Percentiles rank a stretch among this genome's conserved stretches.
These are phyloP conservation scores for Rhyzopertha dominica DNA, from an alignment of 1,140 invertebrate genomes.

Conservation along the genomic window DNA sequence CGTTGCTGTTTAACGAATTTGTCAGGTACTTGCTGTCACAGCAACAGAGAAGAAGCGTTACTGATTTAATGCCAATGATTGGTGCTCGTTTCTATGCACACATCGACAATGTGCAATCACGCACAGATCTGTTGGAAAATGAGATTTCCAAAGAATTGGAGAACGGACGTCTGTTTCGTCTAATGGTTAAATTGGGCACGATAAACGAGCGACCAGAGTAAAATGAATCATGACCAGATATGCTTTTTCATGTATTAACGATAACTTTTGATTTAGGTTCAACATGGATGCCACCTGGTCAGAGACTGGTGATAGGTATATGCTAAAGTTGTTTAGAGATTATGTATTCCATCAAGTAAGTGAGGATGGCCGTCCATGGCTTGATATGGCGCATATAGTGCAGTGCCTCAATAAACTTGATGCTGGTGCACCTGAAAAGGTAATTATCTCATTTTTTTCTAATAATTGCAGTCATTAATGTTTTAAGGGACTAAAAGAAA, in stretches of 20 bases:
- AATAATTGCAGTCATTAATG: neutral
- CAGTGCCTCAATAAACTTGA: conserved; percentile 92
- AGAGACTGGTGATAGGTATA: conserved; percentile 88
- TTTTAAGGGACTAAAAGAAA: too few relatives aligned
- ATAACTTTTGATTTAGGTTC: conserved; percentile 54
- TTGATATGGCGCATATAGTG: conserved; percentile 93
- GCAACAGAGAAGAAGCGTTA: conserved; percentile 72
- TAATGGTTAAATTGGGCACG: conserved; percentile 84
- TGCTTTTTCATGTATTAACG: neutral
- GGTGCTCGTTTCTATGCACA: conserved; percentile 95
- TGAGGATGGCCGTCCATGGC: conserved; percentile 87
- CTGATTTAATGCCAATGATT: conserved; percentile 99
- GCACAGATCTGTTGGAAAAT: conserved; percentile 83
- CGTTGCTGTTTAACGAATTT: conserved; percentile 7
- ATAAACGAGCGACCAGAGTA: conserved; percentile 93
- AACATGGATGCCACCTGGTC: conserved; percentile 92
- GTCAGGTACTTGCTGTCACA: conserved; percentile 72
- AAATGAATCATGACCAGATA: conserved; percentile 20
- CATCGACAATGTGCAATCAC: conserved; percentile 81
- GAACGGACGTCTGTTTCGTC: conserved; percentile 85
- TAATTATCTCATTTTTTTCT: conserved; percentile 44
- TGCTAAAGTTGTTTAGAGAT: conserved; percentile 97
- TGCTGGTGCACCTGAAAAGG: conserved; percentile 81
- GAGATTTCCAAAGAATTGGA: conserved; percentile 92
- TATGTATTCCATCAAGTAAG: conserved; percentile 94